Percentiles rank a stretch among this genome's conserved stretches.
phyloP scores from a whole-genome alignment of 1,140 invertebrate genomes.

The Trichonephila inaurata region DNA sequence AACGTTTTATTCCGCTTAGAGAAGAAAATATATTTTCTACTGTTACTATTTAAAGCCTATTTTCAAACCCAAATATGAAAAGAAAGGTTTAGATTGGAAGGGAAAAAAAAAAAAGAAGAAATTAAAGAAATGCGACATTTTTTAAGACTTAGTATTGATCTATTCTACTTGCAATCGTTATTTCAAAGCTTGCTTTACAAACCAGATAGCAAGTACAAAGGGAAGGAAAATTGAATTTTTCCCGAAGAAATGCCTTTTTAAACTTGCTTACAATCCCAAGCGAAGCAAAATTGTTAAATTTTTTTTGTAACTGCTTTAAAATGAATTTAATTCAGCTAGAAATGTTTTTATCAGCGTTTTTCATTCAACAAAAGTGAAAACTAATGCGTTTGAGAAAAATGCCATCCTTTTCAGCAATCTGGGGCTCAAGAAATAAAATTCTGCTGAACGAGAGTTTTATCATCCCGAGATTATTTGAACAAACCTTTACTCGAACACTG shows the following conservation, averaged over 20 bases:
- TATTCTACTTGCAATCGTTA: constrained; percentile 56
- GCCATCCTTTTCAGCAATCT: constrained; percentile 10
- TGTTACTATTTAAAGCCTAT: constrained; percentile 33
- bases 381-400: constrained; percentile 37
- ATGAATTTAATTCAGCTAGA: constrained; percentile 66
- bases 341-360: constrained; percentile 54
- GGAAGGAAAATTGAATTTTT: constrained; percentile 57
- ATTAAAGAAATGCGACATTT: constrained; percentile 57
- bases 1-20: not conserved
- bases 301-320: constrained; percentile 54
- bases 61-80: constrained; percentile 10
- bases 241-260: constrained; percentile 54
- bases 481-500: not conserved
- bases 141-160: constrained; percentile 67
- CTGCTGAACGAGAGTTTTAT: constrained; percentile 35
- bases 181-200: constrained; percentile 61
- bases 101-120: constrained; percentile 15
- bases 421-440: constrained; percentile 21
- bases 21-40: not conserved
- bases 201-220: constrained; percentile 27
- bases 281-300: constrained; percentile 41
- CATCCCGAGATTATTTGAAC: constrained; percentile 5
- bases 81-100: constrained; percentile 1
- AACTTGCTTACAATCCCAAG: constrained; percentile 45
- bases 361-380: constrained; percentile 30